Conservation (phyloP, 2,797 vertebrate genomes). For the Parotocinclus haroldoi region DNA sequence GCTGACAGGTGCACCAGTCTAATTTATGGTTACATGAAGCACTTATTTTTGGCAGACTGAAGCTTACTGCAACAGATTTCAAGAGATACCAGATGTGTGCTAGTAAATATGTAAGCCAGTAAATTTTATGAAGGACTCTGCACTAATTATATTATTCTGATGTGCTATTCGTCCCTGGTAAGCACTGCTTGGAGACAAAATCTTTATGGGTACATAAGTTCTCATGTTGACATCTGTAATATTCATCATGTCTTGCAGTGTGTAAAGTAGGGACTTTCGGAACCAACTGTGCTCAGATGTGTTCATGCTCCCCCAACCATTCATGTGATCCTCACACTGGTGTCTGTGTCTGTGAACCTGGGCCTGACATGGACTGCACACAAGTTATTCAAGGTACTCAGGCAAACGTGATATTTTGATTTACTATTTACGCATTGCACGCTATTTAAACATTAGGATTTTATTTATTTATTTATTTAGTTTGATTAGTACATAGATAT, state of each 20-base stretch:
- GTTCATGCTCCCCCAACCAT: constrained; percentile 65
- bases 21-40: background rate
- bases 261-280: constrained; percentile 72
- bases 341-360: constrained; percentile 65
- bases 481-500: too few relatives aligned
- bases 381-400: constrained; percentile 52
- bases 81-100: background rate
- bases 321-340: constrained; percentile 71
- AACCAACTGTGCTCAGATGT: constrained; percentile 68
- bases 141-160: background rate
- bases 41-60: background rate
- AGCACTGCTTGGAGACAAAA: background rate
- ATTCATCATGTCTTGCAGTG: constrained; percentile 54
- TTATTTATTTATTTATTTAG: too few relatives aligned
- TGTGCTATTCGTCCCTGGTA: background rate
- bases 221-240: background rate
- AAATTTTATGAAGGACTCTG: background rate
- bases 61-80: background rate
- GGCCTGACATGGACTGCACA: constrained; percentile 58
- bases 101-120: background rate
- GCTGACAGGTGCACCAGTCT: background rate
- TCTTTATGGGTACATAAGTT: too few relatives aligned
- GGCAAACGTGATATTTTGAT: too few relatives aligned
- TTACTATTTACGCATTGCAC: too few relatives aligned
- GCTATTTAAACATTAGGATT: too few relatives aligned